phyloP scores from a whole-genome alignment of 2,797 vertebrate genomes.

The Ataeniobius toweri region DNA sequence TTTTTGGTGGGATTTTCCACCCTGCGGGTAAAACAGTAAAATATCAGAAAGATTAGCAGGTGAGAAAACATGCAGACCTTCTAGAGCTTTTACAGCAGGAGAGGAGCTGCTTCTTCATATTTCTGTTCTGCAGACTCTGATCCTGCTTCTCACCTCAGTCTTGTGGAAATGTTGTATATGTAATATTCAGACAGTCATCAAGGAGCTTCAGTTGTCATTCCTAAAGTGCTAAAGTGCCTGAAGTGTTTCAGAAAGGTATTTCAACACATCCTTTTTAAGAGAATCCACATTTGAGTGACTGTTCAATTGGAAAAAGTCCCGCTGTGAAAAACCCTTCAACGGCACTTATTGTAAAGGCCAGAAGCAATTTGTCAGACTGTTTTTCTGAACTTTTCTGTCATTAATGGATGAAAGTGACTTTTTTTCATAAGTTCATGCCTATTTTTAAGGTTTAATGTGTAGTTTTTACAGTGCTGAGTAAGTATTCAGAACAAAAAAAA shows the following conservation, averaged over 20 bases:
- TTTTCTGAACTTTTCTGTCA: conserved; percentile 1
- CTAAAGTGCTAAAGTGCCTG: neutral
- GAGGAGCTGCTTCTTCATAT: neutral
- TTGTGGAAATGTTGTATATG: neutral
- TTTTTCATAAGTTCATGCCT: neutral
- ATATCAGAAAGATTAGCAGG: neutral
- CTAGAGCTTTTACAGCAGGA: neutral
- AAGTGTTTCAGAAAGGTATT: neutral
- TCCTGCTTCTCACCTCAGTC: neutral
- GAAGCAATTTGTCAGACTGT: neutral
- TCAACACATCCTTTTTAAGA: neutral
- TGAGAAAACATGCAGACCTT: neutral
- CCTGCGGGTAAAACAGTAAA: neutral
- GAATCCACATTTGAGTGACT: neutral
- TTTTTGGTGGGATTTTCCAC: neutral
- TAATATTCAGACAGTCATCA: neutral
- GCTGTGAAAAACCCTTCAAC: neutral
- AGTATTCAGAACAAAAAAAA: neutral
- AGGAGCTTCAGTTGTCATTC: neutral
- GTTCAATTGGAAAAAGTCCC: neutral
- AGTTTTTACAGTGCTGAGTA: neutral
- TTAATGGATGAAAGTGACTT: neutral
- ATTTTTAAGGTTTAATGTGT: neutral
- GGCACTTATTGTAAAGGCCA: neutral
- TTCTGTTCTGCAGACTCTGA: neutral